Evolutionary conservation across 2,888 invertebrate genomes (phyloP).

Genomic region (Napeogenes sylphis): DNA sequence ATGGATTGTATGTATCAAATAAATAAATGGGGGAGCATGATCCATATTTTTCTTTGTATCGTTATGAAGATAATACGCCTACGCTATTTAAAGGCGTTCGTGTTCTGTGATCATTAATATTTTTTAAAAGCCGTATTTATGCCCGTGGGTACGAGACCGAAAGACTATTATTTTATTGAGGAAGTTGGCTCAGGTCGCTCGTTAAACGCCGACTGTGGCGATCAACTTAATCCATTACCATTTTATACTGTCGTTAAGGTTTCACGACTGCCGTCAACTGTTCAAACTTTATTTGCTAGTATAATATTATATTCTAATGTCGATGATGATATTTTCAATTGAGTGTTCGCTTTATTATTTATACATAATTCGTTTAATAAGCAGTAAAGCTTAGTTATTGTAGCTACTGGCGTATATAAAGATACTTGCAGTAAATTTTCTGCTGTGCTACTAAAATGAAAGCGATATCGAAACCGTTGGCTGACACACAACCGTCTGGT

Average conservation of each 20-base stretch:
- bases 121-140: slow-evolving; percentile 36
- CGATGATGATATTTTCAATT: slow-evolving; percentile 31
- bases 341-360: slow-evolving; percentile 18
- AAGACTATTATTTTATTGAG: slow-evolving; percentile 72
- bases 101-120: slow-evolving; percentile 34
- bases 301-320: slow-evolving; percentile 34
- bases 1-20: too few relatives aligned
- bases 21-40: background rate
- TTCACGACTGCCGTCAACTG: slow-evolving; percentile 64
- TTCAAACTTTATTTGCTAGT: slow-evolving; percentile 48
- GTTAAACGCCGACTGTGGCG: slow-evolving; percentile 62
- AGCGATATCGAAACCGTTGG: too few relatives aligned
- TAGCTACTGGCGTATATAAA: too few relatives aligned
- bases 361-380: background rate
- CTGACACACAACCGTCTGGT: too few relatives aligned
- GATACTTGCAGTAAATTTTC: too few relatives aligned
- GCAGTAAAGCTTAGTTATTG: too few relatives aligned
- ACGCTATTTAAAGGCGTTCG: slow-evolving; percentile 30
- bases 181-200: slow-evolving; percentile 66
- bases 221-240: slow-evolving; percentile 72
- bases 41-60: slow-evolving; percentile 15
- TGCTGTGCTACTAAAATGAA: too few relatives aligned
- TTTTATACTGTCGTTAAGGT: slow-evolving; percentile 73
- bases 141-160: slow-evolving; percentile 34
- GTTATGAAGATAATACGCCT: slow-evolving; percentile 26